phyloP scores from a whole-genome alignment of 2,888 invertebrate genomes.

The Cerceris ruficornis region DNA sequence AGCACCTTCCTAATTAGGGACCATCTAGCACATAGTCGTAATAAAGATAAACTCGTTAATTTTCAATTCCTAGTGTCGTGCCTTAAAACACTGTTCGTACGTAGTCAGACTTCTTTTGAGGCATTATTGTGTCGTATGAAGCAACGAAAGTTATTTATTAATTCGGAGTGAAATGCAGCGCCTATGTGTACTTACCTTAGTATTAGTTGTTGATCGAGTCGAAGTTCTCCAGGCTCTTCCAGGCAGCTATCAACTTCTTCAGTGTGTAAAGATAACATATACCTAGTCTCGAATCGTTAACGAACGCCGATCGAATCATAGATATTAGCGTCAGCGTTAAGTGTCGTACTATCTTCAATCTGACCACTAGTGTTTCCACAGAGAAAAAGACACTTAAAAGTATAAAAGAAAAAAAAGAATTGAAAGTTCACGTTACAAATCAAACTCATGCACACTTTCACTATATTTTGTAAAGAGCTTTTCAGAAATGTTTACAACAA shows the following conservation, averaged over 20 bases:
- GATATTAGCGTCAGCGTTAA: not conserved
- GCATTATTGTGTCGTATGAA: slow-evolving; percentile 41
- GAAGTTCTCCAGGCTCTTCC: slow-evolving; percentile 61
- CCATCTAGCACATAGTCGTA: slow-evolving; percentile 74
- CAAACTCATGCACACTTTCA: not conserved
- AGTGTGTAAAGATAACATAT: slow-evolving; percentile 18
- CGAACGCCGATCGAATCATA: slow-evolving; percentile 18
- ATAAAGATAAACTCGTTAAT: slow-evolving; percentile 54
- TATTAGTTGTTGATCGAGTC: slow-evolving; percentile 32
- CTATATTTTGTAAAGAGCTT: too few species aligned
- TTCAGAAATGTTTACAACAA: too few species aligned
- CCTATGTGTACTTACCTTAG: slow-evolving; percentile 54
- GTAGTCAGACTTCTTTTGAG: slow-evolving; percentile 36
- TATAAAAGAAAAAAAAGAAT: too few species aligned
- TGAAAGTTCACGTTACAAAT: too few species aligned
- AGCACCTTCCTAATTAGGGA: slow-evolving; percentile 78
- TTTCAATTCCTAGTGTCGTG: slow-evolving; percentile 51
- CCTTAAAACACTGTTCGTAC: slow-evolving; percentile 45
- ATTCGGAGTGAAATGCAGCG: slow-evolving; percentile 49
- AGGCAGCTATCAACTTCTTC: slow-evolving; percentile 58
- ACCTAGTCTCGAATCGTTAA: slow-evolving; percentile 14
- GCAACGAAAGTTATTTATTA: slow-evolving; percentile 44
- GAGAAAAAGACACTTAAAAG: not conserved
- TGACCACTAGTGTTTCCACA: not conserved
- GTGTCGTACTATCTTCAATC: slow-evolving; percentile 9